Evolutionary conservation across 2,113 vertebrate genomes (phyloP).

Genomic region (Pomatostomus ruficeps): DNA sequence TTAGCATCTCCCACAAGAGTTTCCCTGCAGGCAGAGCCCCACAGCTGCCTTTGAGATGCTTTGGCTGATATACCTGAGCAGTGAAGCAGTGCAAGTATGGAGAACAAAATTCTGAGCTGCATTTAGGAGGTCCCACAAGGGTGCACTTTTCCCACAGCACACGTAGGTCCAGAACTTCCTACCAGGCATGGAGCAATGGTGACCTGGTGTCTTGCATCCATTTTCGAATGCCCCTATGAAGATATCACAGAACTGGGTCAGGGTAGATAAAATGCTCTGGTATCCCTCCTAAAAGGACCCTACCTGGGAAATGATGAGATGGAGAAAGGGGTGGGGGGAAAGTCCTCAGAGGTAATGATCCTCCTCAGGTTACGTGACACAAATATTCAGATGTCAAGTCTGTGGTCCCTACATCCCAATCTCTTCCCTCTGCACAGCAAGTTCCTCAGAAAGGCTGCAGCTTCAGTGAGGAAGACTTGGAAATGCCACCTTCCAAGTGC

Average conservation of each 20-base stretch:
- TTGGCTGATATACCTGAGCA: not conserved
- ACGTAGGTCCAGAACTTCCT: not conserved
- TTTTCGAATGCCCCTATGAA: not conserved
- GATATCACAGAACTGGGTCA: not conserved
- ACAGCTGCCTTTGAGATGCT: not conserved
- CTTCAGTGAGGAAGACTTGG: not conserved
- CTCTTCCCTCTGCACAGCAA: not conserved
- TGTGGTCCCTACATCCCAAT: not conserved
- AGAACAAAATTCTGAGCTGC: not conserved
- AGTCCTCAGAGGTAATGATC: not conserved
- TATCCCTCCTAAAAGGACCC: not conserved
- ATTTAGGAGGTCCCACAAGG: not conserved
- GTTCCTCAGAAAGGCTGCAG: not conserved
- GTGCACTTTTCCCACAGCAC: not conserved
- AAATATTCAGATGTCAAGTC: not conserved
- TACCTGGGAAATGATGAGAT: not conserved
- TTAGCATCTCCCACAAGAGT: not conserved
- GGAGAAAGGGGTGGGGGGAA: rapidly evolving
- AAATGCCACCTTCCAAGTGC: not conserved
- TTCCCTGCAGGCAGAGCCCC: not conserved
- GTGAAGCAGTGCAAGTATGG: not conserved
- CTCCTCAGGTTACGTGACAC: not conserved
- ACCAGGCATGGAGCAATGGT: not conserved
- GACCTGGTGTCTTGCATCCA: not conserved
- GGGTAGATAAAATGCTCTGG: not conserved